Evolutionary conservation across 2,888 invertebrate genomes (phyloP).

Genomic region (Pollenia griseotomentosa): DNA sequence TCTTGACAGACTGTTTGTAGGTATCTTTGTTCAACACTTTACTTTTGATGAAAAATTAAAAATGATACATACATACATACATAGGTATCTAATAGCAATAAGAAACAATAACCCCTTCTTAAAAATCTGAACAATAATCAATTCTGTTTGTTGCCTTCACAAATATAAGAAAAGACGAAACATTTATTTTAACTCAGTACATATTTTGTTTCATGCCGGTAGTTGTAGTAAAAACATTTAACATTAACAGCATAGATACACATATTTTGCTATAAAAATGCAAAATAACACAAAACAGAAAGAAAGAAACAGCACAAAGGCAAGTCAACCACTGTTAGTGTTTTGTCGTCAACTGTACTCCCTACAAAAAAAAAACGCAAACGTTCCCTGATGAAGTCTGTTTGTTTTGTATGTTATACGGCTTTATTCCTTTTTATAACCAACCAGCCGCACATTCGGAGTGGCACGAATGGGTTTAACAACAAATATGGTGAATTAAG

Average conservation of each 20-base stretch:
- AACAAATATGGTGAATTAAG: conserved; percentile 39
- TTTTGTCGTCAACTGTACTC: conserved; percentile 82
- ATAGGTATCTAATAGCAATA: background rate
- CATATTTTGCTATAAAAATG: conserved; percentile 66
- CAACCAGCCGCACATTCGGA: conserved; percentile 67
- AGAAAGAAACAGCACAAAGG: conserved; percentile 65
- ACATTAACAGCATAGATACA: conserved; percentile 59
- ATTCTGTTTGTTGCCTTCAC: conserved; percentile 45
- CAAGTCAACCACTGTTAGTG: conserved; percentile 73
- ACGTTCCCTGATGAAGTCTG: conserved; percentile 69
- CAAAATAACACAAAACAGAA: conserved; percentile 31
- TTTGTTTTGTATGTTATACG: conserved; percentile 75
- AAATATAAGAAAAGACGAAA: background rate
- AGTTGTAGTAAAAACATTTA: conserved; percentile 24
- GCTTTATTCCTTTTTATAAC: conserved; percentile 79
- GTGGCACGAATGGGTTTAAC: conserved; percentile 50
- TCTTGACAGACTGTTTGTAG: too few relatives aligned
- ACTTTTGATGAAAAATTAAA: too few relatives aligned
- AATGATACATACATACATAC: background rate
- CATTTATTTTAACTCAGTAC: background rate
- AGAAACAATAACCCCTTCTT: background rate
- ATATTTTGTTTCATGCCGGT: conserved; percentile 45
- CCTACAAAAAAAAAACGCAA: conserved; percentile 69
- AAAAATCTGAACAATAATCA: conserved; percentile 33
- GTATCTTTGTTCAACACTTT: too few relatives aligned